These are phyloP conservation scores for Parnassius mnemosyne DNA, from an alignment of 2,888 invertebrate species.

Conservation along the genomic window DNA sequence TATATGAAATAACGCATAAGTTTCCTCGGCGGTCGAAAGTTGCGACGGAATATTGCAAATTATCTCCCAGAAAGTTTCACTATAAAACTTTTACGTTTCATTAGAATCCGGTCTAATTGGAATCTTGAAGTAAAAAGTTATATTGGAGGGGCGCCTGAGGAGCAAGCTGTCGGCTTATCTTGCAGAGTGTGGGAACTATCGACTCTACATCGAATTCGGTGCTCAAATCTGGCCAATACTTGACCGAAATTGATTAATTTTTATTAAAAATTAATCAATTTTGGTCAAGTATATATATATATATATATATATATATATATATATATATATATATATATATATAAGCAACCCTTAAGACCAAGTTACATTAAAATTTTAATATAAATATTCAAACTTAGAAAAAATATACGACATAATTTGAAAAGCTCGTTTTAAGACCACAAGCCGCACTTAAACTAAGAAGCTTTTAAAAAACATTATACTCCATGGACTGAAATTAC, in stretches of 20 bases:
- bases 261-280: too few species aligned
- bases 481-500: conserved; percentile 21
- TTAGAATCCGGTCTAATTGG: conserved; percentile 28
- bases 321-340: too few species aligned
- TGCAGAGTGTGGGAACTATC: conserved; percentile 10
- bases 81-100: conserved; percentile 28
- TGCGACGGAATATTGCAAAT: conserved; percentile 25
- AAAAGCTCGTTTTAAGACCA: conserved; percentile 11
- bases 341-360: too few species aligned
- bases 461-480: conserved; percentile 25
- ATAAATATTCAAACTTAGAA: background rate
- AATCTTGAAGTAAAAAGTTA: conserved; percentile 28
- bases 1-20: conserved; percentile 20
- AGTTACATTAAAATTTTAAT: too few species aligned
- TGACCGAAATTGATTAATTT: conserved; percentile 5
- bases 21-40: conserved; percentile 20
- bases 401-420: conserved; percentile 14
- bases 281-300: too few species aligned
- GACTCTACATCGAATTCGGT: background rate
- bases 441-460: conserved; percentile 21
- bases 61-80: conserved; percentile 27
- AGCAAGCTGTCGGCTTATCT: conserved; percentile 20
- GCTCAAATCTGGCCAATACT: conserved; percentile 7
- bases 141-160: conserved; percentile 19
- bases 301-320: too few species aligned